Conservation (phyloP, 2,888 invertebrate genomes). For the Dilophus febrilis region DNA sequence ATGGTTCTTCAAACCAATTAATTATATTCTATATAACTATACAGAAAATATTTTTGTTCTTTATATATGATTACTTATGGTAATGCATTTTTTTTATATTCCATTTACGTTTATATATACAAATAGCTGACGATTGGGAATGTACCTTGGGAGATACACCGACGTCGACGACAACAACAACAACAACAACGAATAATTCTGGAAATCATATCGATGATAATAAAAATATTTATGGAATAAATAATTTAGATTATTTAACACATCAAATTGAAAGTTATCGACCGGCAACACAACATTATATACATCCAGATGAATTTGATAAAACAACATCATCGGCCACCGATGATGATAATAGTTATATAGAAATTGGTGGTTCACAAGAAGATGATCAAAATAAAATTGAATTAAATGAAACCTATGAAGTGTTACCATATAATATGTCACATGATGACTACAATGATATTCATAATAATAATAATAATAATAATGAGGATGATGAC, state of each 20-base stretch:
- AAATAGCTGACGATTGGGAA: slow-evolving; percentile 29
- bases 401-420: neutral
- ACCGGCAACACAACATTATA: neutral
- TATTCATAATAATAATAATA: neutral
- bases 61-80: too few relatives aligned
- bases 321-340: neutral
- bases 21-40: too few relatives aligned
- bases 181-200: too few relatives aligned
- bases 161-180: too few relatives aligned
- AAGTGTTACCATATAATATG: neutral
- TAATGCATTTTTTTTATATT: too few relatives aligned
- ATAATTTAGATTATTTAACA: slow-evolving; percentile 5
- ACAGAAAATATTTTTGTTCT: too few relatives aligned
- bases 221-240: slow-evolving; percentile 11
- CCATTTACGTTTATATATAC: too few relatives aligned
- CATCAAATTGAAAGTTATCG: slow-evolving; percentile 1
- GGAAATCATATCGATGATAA: slow-evolving; percentile 7
- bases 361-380: neutral
- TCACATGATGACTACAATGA: slow-evolving; percentile 2
- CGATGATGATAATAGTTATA: neutral
- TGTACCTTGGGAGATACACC: slow-evolving; percentile 17
- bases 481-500: slow-evolving; percentile 1
- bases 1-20: too few relatives aligned
- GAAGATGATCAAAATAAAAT: neutral
- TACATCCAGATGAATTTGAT: neutral